These are phyloP conservation scores for Daboia siamensis DNA, from an alignment of 2,113 vertebrate species.

Conservation along the genomic window DNA sequence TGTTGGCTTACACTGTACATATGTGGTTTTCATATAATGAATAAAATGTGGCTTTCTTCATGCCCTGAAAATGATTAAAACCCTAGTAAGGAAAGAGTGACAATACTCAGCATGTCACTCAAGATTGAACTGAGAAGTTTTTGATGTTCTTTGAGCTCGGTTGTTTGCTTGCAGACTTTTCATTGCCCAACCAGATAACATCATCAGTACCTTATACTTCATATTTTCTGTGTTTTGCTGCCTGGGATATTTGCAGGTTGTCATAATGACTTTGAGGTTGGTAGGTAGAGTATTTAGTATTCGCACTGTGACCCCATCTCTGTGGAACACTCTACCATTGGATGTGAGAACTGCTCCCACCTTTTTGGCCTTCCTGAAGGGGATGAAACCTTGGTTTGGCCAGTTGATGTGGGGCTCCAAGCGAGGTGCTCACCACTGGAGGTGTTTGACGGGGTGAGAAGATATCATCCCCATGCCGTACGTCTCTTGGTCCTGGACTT, in stretches of 20 bases:
- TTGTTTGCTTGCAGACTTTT: background rate
- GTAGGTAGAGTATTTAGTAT: background rate
- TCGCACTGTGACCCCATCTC: background rate
- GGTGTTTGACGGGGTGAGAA: background rate
- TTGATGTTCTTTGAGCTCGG: background rate
- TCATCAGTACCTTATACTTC: background rate
- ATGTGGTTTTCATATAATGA: conserved; percentile 10
- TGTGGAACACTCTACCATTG: background rate
- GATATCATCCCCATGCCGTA: background rate
- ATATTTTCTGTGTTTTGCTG: background rate
- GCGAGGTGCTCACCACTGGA: background rate
- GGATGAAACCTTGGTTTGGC: background rate
- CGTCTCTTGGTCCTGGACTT: background rate
- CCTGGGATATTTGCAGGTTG: conserved; percentile 1
- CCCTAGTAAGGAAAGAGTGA: background rate
- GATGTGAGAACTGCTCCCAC: background rate
- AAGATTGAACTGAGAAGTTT: background rate
- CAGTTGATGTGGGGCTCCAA: background rate
- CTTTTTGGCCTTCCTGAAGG: background rate
- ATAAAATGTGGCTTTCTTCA: background rate
- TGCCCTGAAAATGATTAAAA: conserved; percentile 1
- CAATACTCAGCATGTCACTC: background rate
- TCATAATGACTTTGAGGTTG: background rate
- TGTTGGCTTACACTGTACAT: background rate
- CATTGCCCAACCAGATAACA: background rate